These are phyloP conservation scores for Andrena trimmerana DNA, from an alignment of 2,888 invertebrate species.

Conservation along the genomic window DNA sequence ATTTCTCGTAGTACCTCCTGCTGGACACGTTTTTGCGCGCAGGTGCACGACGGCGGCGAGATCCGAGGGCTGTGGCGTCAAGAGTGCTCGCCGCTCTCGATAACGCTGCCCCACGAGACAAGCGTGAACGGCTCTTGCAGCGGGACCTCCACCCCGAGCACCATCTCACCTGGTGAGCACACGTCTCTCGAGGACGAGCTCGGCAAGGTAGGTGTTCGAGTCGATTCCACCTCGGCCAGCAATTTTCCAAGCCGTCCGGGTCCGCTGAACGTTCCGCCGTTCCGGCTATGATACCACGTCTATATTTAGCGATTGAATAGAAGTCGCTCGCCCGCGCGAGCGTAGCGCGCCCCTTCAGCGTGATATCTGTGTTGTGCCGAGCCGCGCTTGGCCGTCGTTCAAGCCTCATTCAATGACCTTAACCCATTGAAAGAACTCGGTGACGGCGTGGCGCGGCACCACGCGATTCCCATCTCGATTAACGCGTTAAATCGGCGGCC, in stretches of 20 bases:
- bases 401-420: constrained; percentile 73
- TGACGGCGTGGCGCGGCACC: background rate
- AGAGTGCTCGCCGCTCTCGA: constrained; percentile 82
- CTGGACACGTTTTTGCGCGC: constrained; percentile 65
- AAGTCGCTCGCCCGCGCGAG: constrained; percentile 4
- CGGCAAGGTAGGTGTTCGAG: constrained; percentile 77
- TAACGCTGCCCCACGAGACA: constrained; percentile 80
- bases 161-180: constrained; percentile 85
- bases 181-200: constrained; percentile 82
- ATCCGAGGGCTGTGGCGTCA: constrained; percentile 80
- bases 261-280: background rate
- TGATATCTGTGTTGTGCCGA: constrained; percentile 51
- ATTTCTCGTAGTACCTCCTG: constrained; percentile 61
- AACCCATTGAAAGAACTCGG: constrained; percentile 73
- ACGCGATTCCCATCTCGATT: constrained; percentile 21
- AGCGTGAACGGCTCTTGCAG: constrained; percentile 81
- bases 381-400: constrained; percentile 75
- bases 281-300: constrained; percentile 46
- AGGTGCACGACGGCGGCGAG: constrained; percentile 79
- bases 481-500: constrained; percentile 17
- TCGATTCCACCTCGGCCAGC: background rate
- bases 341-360: constrained; percentile 59
- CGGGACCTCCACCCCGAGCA: constrained; percentile 85
- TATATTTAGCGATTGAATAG: constrained; percentile 73
- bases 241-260: background rate